Conservation (phyloP, 2,797 vertebrate species). For the Malurus leucopterus region DNA sequence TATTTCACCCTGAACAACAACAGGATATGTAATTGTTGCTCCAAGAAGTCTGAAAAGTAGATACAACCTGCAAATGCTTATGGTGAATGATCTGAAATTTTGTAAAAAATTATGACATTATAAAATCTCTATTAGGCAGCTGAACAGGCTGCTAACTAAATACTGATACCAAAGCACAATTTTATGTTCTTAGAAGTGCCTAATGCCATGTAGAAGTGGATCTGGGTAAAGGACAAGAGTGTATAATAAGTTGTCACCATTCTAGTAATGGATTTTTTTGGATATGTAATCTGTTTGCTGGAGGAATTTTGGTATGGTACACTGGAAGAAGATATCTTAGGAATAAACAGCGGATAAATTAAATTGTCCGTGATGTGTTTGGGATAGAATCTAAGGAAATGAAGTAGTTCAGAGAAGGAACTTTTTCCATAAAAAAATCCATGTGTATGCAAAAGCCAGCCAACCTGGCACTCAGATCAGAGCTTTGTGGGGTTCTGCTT, state of each 20-base stretch:
- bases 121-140: neutral
- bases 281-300: neutral
- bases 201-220: neutral
- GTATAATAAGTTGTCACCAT: neutral
- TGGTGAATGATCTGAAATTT: neutral
- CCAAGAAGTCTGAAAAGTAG: neutral
- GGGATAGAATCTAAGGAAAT: neutral
- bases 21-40: neutral
- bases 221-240: neutral
- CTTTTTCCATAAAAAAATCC: neutral
- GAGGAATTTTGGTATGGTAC: neutral
- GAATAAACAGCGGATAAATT: neutral
- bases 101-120: neutral
- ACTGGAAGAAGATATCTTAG: neutral
- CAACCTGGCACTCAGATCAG: neutral
- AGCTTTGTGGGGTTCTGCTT: neutral
- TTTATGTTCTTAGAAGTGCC: neutral
- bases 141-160: neutral
- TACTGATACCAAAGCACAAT: neutral
- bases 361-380: neutral
- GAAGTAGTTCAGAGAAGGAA: neutral
- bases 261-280: neutral
- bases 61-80: neutral
- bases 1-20: neutral
- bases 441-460: neutral